Base-by-base conservation (phyloP, 2,113 vertebrate species). In the Lamprotornis superbus region DNA sequence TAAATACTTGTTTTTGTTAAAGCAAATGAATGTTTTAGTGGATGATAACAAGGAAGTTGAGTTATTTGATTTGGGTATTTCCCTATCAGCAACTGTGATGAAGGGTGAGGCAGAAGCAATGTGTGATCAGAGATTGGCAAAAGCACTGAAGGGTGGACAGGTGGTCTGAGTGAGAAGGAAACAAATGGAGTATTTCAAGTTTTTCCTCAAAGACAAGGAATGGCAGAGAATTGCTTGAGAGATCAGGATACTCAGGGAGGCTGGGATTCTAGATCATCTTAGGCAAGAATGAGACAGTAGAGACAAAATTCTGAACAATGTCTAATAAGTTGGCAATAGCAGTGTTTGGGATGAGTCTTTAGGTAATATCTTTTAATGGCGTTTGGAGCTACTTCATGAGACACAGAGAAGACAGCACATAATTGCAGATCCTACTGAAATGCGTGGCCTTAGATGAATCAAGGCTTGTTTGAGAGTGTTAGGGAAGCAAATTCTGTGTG, bases 361-460 rank as follows among this genome's bases (percentile, higher is more conserved):
- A 59, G 50, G 4, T 52, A 25, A 75, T 35, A 46, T 35, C 7
- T 68, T 35, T 37, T 35, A 31, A 47, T 71, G 40, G 13, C 16
- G 7, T 76, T 79, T 64, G 39, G 24, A 73, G 15, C n/a, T 73
- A 10, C n/a, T 69, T 90, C 0, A 1, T 11, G 31, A 55, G 44
- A 17, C 27, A 27, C 10, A 56, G 35, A 83, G 49, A 55, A 89
- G 15, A 23, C 7, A 11, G 22, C 18, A 30, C 59, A 64, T 23
- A 56, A 42, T 22, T 57, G 8, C 39, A 63, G 33, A 14, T 65
- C 5, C 33, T 70, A 3, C 12, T 69, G n/a, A 65, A 83, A 69
- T 18, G 1, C 0, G 0, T 15, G 33, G 56, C 70, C n/a, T 68
- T 77, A 49, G 31, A 15, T 83, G 28, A 84, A 39, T 35, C 35